Conservation (phyloP, 2,113 vertebrate genomes). For the Mohoua ochrocephala region DNA sequence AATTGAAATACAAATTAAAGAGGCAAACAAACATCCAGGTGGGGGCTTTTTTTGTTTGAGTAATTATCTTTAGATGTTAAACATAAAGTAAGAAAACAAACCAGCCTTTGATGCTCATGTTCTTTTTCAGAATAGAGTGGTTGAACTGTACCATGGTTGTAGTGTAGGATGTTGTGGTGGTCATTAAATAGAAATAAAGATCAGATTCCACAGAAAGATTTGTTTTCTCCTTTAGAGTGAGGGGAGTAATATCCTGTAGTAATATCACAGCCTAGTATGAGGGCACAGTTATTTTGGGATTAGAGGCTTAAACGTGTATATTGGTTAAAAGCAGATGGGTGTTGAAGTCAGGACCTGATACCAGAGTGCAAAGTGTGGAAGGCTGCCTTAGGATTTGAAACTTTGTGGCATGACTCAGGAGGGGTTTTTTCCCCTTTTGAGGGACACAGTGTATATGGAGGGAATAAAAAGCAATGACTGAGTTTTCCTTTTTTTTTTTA, state of each 20-base stretch:
- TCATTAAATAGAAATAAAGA: background rate
- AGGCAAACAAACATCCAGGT: background rate
- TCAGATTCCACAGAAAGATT: background rate
- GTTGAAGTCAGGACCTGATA: background rate
- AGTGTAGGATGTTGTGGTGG: background rate
- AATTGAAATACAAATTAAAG: background rate
- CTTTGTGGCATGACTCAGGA: background rate
- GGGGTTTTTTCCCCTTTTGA: accelerated
- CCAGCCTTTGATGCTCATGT: background rate
- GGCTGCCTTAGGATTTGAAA: background rate
- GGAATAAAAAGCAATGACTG: accelerated
- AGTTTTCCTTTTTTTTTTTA: background rate
- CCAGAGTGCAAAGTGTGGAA: background rate
- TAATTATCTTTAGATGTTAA: background rate
- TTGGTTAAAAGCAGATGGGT: background rate
- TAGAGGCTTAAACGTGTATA: background rate
- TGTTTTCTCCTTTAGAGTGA: background rate
- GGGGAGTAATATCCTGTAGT: background rate
- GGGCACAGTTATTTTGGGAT: background rate
- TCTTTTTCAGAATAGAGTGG: background rate
- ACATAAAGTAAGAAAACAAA: background rate
- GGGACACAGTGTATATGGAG: accelerated
- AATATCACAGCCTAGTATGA: background rate
- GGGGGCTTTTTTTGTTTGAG: background rate
- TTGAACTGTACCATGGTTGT: background rate